These are phyloP conservation scores for Pelochelys cantorii DNA, from an alignment of 2,797 vertebrate genomes.

Conservation along the genomic window DNA sequence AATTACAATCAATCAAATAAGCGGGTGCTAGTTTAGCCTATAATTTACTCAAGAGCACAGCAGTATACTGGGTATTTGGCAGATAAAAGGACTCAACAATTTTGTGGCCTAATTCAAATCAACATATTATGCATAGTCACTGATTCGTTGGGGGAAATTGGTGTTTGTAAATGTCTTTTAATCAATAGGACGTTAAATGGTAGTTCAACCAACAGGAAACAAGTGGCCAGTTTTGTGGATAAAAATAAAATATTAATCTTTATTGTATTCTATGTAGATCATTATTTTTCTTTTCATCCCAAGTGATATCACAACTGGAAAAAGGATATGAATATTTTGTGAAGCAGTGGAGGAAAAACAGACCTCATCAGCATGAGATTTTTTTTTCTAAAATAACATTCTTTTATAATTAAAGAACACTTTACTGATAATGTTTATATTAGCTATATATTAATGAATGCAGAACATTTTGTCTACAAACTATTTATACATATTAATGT, in stretches of 20 bases:
- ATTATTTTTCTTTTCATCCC: neutral
- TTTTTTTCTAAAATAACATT: neutral
- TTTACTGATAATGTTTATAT: neutral
- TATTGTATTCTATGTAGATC: neutral
- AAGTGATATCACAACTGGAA: neutral
- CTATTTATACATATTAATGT: neutral
- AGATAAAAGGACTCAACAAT: neutral
- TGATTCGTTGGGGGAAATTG: neutral
- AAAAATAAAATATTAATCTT: neutral
- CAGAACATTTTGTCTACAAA: neutral
- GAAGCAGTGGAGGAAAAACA: neutral
- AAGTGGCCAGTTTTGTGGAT: neutral
- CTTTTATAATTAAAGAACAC: neutral
- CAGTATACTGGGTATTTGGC: neutral
- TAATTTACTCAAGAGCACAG: neutral
- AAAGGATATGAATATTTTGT: neutral
- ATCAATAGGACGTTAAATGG: neutral
- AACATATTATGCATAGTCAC: neutral
- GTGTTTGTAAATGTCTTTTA: neutral
- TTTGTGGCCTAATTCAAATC: neutral
- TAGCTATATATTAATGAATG: accelerated
- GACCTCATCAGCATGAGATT: neutral
- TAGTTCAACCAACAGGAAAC: neutral
- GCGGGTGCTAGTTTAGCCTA: neutral
- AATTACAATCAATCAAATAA: neutral